Evolutionary conservation across 1,140 invertebrate species (phyloP), one percentile per base, ranked within the genome.

Genomic region (Brachystomella parvula): DNA sequence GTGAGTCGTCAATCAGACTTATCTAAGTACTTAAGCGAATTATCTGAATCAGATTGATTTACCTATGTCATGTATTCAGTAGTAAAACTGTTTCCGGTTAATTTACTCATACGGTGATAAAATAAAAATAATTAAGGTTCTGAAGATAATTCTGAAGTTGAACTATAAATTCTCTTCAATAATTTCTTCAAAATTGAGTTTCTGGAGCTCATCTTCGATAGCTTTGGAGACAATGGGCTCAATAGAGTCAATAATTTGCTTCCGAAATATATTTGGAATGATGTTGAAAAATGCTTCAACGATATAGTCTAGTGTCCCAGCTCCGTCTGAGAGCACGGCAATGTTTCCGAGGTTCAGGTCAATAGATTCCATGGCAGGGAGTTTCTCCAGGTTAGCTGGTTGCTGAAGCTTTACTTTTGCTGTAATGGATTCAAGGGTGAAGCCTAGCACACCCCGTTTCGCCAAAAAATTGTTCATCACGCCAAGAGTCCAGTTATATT

Each of bases 331-430:
- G 1, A 62, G 49, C n/a, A 74, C 72, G 28, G 74, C 69, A 69
- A 92, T 89, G 75, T 91, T 91, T 21, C 90, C 90, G 71, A 92
- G 75, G 77, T 89, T 87, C 19, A 92, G 77, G 72, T 90, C 83
- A 15, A 92, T 78, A 62, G 88, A 84, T 73, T 86, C 84, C 12
- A 91, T 81, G 66, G 80, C 77, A 0, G 88, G 85, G 19, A 81
- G 83, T 67, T 89, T 84, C 57, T 88, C 80, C 0, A 86, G 87
- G 74, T 93, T 89, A 60, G 90, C 76, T 0, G 87, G 82, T 75
- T 92, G 89, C 68, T 83, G 86, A 0, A 90, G 72, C 59, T 84
- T 83, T 0, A 89, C 69, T 61, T 49, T 66, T 17, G 69, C 69
- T 19, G 49, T 68, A 17, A 74, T 32, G 33, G 69, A 68, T n/a